Evolutionary conservation across 2,888 invertebrate genomes (phyloP).

Genomic region (Campoplex capitator): DNA sequence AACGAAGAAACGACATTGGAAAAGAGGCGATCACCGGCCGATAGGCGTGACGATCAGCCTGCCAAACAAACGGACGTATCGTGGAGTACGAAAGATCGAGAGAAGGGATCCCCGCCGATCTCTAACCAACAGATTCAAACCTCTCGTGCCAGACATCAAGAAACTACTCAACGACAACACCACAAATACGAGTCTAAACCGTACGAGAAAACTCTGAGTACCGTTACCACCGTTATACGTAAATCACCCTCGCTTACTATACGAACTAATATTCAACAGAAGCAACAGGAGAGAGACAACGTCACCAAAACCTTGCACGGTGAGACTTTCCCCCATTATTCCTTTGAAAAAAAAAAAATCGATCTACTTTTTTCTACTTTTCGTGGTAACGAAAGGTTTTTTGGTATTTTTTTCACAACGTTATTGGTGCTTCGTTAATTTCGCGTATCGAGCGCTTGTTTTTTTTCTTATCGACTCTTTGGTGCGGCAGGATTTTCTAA

Average conservation of each 20-base stretch:
- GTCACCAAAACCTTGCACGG: conserved; percentile 43
- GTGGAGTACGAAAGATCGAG: conserved; percentile 67
- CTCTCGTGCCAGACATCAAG: conserved; percentile 62
- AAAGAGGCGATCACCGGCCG: conserved; percentile 65
- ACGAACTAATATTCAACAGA: conserved; percentile 72
- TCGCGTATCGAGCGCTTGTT: not conserved
- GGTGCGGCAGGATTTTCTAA: not conserved
- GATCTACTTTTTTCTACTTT: not conserved
- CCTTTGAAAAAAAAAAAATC: not conserved
- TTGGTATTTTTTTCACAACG: not conserved
- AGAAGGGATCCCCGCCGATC: conserved; percentile 71
- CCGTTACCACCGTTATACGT: conserved; percentile 78
- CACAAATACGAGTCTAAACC: conserved; percentile 67
- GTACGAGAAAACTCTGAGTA: conserved; percentile 73
- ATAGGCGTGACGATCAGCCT: conserved; percentile 66
- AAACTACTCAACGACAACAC: conserved; percentile 63
- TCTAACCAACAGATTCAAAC: conserved; percentile 50
- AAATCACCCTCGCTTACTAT: conserved; percentile 80
- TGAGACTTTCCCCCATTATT: conserved; percentile 33
- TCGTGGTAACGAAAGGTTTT: not conserved
- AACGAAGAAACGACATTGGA: conserved; percentile 52
- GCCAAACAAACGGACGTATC: conserved; percentile 47
- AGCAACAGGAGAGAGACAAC: conserved; percentile 48
- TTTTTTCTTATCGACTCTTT: conserved; percentile 11
- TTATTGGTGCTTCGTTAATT: not conserved